Conservation (phyloP, 2,888 invertebrate genomes). For the Emmelina monodactyla region DNA sequence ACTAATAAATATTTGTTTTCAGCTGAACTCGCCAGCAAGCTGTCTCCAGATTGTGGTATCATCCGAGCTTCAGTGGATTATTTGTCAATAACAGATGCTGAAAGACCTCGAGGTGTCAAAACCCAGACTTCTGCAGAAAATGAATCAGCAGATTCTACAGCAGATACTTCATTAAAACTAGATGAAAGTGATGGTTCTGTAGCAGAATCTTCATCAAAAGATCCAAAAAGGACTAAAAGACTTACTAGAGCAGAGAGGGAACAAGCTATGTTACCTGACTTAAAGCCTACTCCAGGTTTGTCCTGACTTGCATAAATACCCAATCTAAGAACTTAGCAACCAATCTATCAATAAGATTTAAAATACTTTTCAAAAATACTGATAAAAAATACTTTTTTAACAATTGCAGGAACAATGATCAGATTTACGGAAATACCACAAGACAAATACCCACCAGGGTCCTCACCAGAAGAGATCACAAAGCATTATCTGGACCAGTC, state of each 20-base stretch:
- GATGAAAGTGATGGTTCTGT: slow-evolving; percentile 30
- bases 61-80: slow-evolving; percentile 85
- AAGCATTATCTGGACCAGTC: slow-evolving; percentile 84
- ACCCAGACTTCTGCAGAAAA: slow-evolving; percentile 24
- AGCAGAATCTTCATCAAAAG: slow-evolving; percentile 48
- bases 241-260: slow-evolving; percentile 68
- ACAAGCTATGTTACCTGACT: slow-evolving; percentile 79
- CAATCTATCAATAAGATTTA: too few species aligned
- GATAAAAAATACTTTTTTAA: slow-evolving; percentile 2
- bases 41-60: slow-evolving; percentile 77
- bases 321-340: neutral
- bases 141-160: slow-evolving; percentile 15
- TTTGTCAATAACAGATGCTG: slow-evolving; percentile 73
- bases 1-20: slow-evolving; percentile 16
- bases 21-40: slow-evolving; percentile 65
- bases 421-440: slow-evolving; percentile 80
- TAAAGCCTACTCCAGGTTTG: slow-evolving; percentile 74
- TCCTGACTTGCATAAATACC: neutral
- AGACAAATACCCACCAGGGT: slow-evolving; percentile 77
- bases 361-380: too few species aligned
- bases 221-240: slow-evolving; percentile 42
- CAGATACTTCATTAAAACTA: slow-evolving; percentile 19
- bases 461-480: slow-evolving; percentile 85
- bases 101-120: slow-evolving; percentile 70
- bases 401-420: slow-evolving; percentile 75